Conservation (phyloP, 2,797 vertebrate species). For the Coluber constrictor region DNA sequence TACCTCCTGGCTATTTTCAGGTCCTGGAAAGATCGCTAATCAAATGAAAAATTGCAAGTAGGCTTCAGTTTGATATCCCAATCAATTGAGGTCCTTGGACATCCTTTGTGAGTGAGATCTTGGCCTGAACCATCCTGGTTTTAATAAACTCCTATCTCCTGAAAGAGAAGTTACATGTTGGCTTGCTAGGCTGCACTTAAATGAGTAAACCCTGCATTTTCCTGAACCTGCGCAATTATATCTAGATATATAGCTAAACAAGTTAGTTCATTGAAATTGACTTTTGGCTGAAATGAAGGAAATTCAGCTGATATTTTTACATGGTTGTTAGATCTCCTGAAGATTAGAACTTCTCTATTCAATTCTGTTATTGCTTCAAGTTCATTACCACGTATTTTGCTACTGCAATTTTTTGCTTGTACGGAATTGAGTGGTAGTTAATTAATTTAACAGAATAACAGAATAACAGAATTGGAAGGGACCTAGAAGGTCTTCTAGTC, state of each 20-base stretch:
- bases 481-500: neutral
- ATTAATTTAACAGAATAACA: neutral
- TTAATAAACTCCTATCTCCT: neutral
- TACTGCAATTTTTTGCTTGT: neutral
- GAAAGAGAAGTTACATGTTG: neutral
- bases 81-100: neutral
- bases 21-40: neutral
- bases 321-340: neutral
- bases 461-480: neutral
- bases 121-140: neutral
- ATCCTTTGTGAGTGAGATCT: neutral
- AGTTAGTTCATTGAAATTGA: neutral
- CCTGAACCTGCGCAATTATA: neutral
- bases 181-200: neutral
- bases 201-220: neutral
- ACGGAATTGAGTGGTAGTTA: neutral
- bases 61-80: neutral
- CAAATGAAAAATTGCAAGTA: neutral
- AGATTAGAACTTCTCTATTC: neutral
- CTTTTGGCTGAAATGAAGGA: neutral
- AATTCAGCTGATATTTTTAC: neutral
- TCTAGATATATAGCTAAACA: neutral
- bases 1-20: neutral
- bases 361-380: neutral
- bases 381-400: neutral